Percentiles rank a stretch among this genome's conserved stretches.
Conservation (phyloP, 2,797 vertebrate genomes). For the Acanthurus lineatus region DNA sequence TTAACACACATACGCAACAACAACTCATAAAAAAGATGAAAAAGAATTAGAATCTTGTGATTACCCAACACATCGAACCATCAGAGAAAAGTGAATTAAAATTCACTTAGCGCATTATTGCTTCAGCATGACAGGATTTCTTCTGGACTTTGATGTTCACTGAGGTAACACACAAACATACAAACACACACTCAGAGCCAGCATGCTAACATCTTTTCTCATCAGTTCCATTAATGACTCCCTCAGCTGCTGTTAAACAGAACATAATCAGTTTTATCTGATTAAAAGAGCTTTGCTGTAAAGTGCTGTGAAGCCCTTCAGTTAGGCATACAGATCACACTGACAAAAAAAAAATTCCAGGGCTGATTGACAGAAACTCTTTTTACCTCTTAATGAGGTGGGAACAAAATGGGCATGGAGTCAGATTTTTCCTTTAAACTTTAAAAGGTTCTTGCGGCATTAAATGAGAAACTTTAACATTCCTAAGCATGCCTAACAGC, state of each 20-base stretch:
- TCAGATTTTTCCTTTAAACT: constrained; percentile 1
- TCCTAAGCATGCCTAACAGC: not conserved
- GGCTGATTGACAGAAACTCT: constrained; percentile 15
- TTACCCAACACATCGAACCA: constrained; percentile 27
- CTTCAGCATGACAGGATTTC: constrained; percentile 32
- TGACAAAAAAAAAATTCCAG: constrained; percentile 34
- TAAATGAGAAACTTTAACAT: not conserved
- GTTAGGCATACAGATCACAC: constrained; percentile 18
- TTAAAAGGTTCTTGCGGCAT: not conserved
- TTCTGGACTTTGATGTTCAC: not conserved
- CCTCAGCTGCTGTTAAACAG: constrained; percentile 37
- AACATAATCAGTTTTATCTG: constrained; percentile 54
- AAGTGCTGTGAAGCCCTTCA: constrained; percentile 31
- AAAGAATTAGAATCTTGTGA: constrained; percentile 24
- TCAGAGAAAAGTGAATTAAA: constrained; percentile 44
- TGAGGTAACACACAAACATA: constrained; percentile 11
- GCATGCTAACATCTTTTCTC: constrained; percentile 28
- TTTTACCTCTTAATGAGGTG: not conserved
- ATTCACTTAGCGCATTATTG: constrained; percentile 46
- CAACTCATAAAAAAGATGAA: constrained; percentile 7
- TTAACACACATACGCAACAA: constrained; percentile 20
- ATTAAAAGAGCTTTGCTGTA: constrained; percentile 53
- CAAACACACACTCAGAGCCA: not conserved
- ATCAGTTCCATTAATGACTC: constrained; percentile 51
- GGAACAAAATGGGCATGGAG: not conserved